These are phyloP conservation scores for Thamnophis sirtalis DNA, from an alignment of 2,113 vertebrate species.

Conservation along the genomic window DNA sequence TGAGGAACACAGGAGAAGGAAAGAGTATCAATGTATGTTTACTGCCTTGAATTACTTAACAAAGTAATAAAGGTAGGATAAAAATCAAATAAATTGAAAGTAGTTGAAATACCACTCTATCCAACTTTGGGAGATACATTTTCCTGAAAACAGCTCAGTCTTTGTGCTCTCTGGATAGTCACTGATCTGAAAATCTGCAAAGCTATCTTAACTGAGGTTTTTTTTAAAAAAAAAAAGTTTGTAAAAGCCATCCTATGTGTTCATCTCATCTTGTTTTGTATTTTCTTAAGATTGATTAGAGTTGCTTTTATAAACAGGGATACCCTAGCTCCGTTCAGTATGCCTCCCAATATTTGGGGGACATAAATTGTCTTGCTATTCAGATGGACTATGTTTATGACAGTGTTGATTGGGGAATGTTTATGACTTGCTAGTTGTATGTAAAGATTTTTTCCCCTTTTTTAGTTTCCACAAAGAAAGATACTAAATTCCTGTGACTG, in stretches of 20 bases:
- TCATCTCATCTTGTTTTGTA: neutral
- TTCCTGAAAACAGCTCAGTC: neutral
- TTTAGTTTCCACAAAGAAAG: constrained; percentile 46
- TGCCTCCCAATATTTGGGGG: neutral
- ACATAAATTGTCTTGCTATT: neutral
- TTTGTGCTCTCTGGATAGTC: neutral
- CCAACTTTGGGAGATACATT: neutral
- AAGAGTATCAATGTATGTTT: neutral
- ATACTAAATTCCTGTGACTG: constrained; percentile 53
- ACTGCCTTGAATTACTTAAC: neutral
- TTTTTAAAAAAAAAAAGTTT: neutral
- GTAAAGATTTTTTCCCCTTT: neutral
- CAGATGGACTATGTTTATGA: neutral
- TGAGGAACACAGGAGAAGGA: neutral
- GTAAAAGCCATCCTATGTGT: neutral
- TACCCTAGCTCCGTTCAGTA: neutral
- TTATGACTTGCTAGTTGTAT: neutral
- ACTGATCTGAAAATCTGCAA: neutral
- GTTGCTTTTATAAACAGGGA: neutral
- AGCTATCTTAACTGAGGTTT: too few species aligned
- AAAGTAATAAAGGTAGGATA: neutral
- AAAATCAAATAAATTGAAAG: neutral
- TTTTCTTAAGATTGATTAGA: neutral
- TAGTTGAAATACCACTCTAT: neutral
- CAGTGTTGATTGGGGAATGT: neutral